A percentile compares a stretch with the other conserved stretches of the same genome.
Conservation (phyloP, 2,113 vertebrate genomes). For the Apus apus region DNA sequence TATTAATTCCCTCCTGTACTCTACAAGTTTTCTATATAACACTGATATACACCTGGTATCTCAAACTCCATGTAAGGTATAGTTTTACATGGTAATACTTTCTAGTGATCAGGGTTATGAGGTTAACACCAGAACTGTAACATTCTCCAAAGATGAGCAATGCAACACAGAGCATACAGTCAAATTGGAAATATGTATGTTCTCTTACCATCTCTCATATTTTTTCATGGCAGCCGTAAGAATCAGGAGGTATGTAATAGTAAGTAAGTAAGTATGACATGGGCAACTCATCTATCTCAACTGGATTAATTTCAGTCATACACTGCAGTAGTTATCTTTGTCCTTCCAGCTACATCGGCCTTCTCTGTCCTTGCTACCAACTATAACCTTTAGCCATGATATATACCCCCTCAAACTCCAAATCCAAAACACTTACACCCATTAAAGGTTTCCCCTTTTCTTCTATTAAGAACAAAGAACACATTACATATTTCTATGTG, state of each 20-base stretch:
- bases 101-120: neutral
- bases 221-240: neutral
- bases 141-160: neutral
- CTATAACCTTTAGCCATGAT: neutral
- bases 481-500: conserved; percentile 73
- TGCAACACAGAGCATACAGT: neutral
- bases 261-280: neutral
- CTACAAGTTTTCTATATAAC: neutral
- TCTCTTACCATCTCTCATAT: neutral
- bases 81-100: neutral
- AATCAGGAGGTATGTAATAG: neutral
- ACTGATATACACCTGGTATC: neutral
- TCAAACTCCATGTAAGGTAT: neutral
- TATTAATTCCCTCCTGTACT: neutral
- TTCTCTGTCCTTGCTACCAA: conserved; percentile 2
- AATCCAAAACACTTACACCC: conserved; percentile 22
- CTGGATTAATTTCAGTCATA: conserved; percentile 12
- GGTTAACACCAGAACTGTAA: neutral
- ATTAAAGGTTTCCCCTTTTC: conserved; percentile 69
- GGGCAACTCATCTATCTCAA: neutral
- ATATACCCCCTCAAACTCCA: neutral
- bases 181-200: neutral
- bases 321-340: neutral
- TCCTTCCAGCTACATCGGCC: conserved; percentile 6
- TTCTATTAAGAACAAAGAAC: conserved; percentile 64